Evolutionary conservation across 2,113 vertebrate species (phyloP), one percentile per base, ranked within the genome.

Genomic region (Sebastes fasciatus): DNA sequence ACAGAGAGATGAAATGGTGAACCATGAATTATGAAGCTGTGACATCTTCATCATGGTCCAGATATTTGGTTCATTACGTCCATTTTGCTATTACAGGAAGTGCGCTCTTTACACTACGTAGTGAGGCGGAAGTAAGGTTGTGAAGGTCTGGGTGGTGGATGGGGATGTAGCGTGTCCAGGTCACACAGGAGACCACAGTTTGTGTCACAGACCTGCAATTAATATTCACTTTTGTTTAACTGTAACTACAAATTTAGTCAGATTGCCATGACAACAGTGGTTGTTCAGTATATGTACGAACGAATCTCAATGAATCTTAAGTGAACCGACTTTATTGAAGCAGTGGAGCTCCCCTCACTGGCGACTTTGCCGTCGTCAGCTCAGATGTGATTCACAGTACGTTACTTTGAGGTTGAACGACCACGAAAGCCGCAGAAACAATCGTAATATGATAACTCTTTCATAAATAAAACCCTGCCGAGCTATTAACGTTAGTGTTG

Each of bases 1-100:
- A 19, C 13, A 51, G 21, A 23, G 54, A 21, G 8, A 51, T 57
- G 14, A 74, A 45, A 54, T 51, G 19, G 3, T 54, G 5, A 42
- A 8, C 14, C 43, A 23, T 51, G n/a, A 82, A 46, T 21, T n/a
- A 19, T 85, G 42, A 55, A 65, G 6, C 13, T 17, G 8, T 51
- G 8, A 74, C 64, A 68, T 45, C 65, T 63, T 64, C 10, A 26
- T 70, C 57, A 21, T 51, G 67, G 19, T 60, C n/a, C 49, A 61
- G 14, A 77, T 70, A 61, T 67, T 26, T 10, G 11, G 40, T 45
- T 52, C 11, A 46, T 72, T 43, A 65, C 19, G 34, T 74, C 52
- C 13, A 45, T 40, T 42, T 72, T 23, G 13, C 42, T 13, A 46
- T 6, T 16, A 43, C 10, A 67, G 14, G 13, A 51, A 43, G 54